These are phyloP conservation scores for Chrosomus eos DNA, from an alignment of 2,797 vertebrate genomes.

Conservation along the genomic window DNA sequence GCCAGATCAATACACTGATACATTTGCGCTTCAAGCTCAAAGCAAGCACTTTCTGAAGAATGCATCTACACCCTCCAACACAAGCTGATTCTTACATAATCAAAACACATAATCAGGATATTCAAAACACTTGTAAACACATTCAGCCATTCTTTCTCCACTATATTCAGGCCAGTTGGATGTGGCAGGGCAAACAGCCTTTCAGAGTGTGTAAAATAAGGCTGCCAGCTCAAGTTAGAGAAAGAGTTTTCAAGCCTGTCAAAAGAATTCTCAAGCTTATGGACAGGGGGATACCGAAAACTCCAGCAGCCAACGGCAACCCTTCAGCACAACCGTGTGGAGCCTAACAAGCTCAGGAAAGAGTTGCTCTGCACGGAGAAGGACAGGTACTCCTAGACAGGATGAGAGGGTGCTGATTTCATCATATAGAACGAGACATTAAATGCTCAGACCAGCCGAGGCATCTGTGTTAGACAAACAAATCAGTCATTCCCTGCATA, in stretches of 20 bases:
- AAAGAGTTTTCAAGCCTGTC: slow-evolving; percentile 53
- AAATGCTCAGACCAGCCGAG: neutral
- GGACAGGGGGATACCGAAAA: slow-evolving; percentile 25
- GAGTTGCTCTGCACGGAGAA: slow-evolving; percentile 26
- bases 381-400: slow-evolving; percentile 21
- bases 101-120: slow-evolving; percentile 45
- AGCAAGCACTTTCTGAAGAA: neutral
- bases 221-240: slow-evolving; percentile 50
- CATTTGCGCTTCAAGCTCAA: neutral
- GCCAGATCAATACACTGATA: neutral
- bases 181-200: slow-evolving; percentile 33
- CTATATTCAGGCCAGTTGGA: slow-evolving; percentile 12
- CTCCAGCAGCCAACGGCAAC: slow-evolving; percentile 31
- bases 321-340: slow-evolving; percentile 24
- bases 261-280: slow-evolving; percentile 52
- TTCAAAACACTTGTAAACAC: slow-evolving; percentile 36
- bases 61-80: neutral
- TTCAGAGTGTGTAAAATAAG: slow-evolving; percentile 34
- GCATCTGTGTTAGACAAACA: slow-evolving; percentile 3
- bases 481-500: slow-evolving; percentile 1
- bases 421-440: slow-evolving; percentile 24
- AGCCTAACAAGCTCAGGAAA: slow-evolving; percentile 47
- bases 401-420: slow-evolving; percentile 27
- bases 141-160: slow-evolving; percentile 12
- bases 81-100: slow-evolving; percentile 18